Percentiles rank a stretch among this genome's conserved stretches.
Conservation (phyloP, 2,888 invertebrate species). For the Xiphydria camelus region DNA sequence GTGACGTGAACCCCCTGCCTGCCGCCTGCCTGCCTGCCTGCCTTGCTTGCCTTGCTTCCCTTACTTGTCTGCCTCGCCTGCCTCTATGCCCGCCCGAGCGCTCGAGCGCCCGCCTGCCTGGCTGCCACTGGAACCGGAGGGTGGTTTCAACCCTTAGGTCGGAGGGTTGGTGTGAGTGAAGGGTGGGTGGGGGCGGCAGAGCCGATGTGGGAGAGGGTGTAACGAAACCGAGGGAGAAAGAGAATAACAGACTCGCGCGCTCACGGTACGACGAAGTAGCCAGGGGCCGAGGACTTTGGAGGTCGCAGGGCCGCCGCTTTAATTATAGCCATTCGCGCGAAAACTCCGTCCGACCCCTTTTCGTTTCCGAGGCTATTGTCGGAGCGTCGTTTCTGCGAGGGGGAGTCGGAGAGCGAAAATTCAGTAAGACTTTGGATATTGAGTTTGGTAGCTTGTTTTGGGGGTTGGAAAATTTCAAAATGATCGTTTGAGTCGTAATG, state of each 20-base stretch:
- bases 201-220: slow-evolving; percentile 30
- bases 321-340: slow-evolving; percentile 39
- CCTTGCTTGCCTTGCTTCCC: slow-evolving; percentile 11
- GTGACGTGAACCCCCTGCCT: slow-evolving; percentile 54
- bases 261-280: slow-evolving; percentile 42
- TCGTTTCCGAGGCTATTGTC: too few relatives aligned
- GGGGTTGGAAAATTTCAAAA: too few relatives aligned
- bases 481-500: too few relatives aligned
- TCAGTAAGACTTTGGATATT: too few relatives aligned
- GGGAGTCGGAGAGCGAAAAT: too few relatives aligned
- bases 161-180: slow-evolving; percentile 35
- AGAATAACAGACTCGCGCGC: slow-evolving; percentile 47
- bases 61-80: slow-evolving; percentile 19
- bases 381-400: too few relatives aligned
- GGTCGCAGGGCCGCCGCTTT: slow-evolving; percentile 48
- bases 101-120: slow-evolving; percentile 37
- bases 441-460: too few relatives aligned
- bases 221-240: slow-evolving; percentile 47
- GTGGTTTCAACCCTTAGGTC: slow-evolving; percentile 51
- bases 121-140: slow-evolving; percentile 47
- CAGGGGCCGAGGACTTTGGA: slow-evolving; percentile 50
- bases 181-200: slow-evolving; percentile 14
- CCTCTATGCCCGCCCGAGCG: slow-evolving; percentile 21
- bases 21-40: slow-evolving; percentile 21
- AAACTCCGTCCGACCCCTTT: too few relatives aligned